Evolutionary conservation across 2,113 vertebrate species (phyloP).

Genomic region (Mobula birostris): DNA sequence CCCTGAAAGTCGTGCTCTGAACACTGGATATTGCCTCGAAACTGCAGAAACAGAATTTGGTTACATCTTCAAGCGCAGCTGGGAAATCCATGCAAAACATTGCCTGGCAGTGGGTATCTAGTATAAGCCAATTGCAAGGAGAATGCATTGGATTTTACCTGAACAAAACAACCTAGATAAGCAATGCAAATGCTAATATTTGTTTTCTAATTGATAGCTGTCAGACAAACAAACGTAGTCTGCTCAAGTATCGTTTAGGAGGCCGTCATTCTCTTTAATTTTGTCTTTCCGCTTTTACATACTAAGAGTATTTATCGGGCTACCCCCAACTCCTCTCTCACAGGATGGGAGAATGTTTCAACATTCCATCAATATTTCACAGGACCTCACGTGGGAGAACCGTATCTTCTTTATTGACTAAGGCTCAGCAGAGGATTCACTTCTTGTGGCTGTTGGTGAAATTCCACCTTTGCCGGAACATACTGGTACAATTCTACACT

Average conservation of each 20-base stretch:
- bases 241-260: neutral
- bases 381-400: no score
- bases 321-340: neutral
- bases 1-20: conserved; percentile 93
- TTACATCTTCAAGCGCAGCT: conserved; percentile 64
- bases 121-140: conserved; percentile 41
- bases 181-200: neutral
- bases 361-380: no score
- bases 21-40: conserved; percentile 92
- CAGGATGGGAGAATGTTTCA: neutral
- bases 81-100: conserved; percentile 64
- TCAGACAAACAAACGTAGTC: neutral
- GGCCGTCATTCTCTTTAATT: neutral
- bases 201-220: conserved; percentile 5
- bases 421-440: no score
- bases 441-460: no score
- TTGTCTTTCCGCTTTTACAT: neutral
- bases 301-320: neutral
- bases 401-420: no score
- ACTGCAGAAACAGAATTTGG: conserved; percentile 71
- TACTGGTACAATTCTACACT: no score
- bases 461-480: no score
- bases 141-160: neutral
- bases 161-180: neutral
- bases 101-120: conserved; percentile 69